Evolutionary conservation across 2,113 vertebrate genomes (phyloP).

Genomic region (Neodontobutis hainanensis): DNA sequence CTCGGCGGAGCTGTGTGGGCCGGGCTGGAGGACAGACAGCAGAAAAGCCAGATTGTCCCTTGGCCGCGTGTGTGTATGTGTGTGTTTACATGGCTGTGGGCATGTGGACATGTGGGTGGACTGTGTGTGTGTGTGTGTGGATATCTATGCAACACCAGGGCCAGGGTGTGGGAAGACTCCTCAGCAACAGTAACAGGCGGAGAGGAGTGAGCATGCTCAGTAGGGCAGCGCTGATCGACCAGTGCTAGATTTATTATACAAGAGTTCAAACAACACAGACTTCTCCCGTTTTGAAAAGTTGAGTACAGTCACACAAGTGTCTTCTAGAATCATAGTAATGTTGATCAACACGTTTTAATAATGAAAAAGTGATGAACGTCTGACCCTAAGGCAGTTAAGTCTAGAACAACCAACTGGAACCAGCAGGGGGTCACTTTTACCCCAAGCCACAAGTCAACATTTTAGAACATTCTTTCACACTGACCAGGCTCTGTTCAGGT

Average conservation of each 20-base stretch:
- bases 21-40: constrained; percentile 65
- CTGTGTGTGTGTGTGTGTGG: constrained; percentile 47
- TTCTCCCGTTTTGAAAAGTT: constrained; percentile 14
- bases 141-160: constrained; percentile 67
- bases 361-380: background rate
- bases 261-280: constrained; percentile 11
- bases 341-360: background rate
- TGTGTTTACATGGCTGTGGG: constrained; percentile 62
- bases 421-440: no score
- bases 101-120: constrained; percentile 73
- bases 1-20: constrained; percentile 67
- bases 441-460: no score
- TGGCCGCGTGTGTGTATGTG: constrained; percentile 43
- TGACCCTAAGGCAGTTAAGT: no score
- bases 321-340: background rate
- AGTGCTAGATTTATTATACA: constrained; percentile 44
- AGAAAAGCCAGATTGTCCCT: constrained; percentile 75
- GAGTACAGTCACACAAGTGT: background rate
- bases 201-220: constrained; percentile 65
- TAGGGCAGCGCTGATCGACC: constrained; percentile 45
- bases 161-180: constrained; percentile 72
- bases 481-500: no score
- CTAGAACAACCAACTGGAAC: no score
- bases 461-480: no score
- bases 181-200: constrained; percentile 65